Conservation (phyloP, 2,888 invertebrate genomes). For the Temnothorax ravouxi region DNA sequence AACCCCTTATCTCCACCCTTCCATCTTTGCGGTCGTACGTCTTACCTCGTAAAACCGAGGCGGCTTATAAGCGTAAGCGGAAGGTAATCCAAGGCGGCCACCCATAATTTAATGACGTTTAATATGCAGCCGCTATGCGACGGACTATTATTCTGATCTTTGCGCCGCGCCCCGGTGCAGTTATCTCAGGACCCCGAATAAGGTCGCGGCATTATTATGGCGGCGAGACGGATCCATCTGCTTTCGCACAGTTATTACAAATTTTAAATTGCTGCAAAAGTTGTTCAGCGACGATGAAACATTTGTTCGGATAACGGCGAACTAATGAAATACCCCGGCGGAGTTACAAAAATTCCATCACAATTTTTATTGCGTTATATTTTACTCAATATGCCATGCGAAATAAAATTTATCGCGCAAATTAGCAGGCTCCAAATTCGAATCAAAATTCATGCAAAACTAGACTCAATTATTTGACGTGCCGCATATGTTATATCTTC, state of each 20-base stretch:
- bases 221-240: conserved; percentile 23
- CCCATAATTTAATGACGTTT: no score
- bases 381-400: conserved; percentile 6
- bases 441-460: conserved; percentile 33
- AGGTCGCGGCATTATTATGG: no score
- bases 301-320: conserved; percentile 18
- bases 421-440: conserved; percentile 29
- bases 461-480: conserved; percentile 39
- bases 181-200: no score
- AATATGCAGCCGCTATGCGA: no score
- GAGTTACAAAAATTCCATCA: conserved; percentile 42
- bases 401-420: conserved; percentile 32
- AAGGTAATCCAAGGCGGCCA: no score
- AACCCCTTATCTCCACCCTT: no score
- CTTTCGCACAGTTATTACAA: not conserved
- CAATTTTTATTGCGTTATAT: conserved; percentile 29
- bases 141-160: no score
- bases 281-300: conserved; percentile 34
- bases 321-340: conserved; percentile 34
- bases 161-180: no score
- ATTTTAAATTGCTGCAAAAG: conserved; percentile 27
- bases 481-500: conserved; percentile 22
- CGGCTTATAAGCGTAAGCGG: no score
- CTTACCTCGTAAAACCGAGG: no score
- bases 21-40: no score